phyloP scores from a whole-genome alignment of 2,888 invertebrate species.

The Gari tellinella region DNA sequence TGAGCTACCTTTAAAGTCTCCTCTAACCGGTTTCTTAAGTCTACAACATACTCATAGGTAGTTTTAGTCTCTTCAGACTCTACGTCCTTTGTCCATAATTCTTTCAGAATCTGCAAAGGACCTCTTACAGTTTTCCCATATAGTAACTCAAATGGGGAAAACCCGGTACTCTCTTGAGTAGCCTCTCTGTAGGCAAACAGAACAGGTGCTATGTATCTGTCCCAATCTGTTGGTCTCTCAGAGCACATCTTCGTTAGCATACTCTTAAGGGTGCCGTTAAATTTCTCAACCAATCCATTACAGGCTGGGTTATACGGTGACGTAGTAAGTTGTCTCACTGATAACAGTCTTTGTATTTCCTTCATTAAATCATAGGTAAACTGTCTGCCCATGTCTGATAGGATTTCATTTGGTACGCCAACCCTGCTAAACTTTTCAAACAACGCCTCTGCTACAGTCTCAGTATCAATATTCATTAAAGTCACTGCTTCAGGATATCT shows the following conservation, averaged over 20 bases:
- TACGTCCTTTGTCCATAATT: too few relatives aligned
- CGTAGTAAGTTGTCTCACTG: slow-evolving; percentile 40
- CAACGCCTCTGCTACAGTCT: slow-evolving; percentile 58
- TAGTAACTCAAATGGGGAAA: slow-evolving; percentile 59
- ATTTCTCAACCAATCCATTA: slow-evolving; percentile 55
- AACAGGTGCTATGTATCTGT: slow-evolving; percentile 42
- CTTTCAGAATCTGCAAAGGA: slow-evolving; percentile 55
- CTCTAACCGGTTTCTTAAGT: slow-evolving; percentile 50
- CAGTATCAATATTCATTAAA: slow-evolving; percentile 50
- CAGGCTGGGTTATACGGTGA: slow-evolving; percentile 56
- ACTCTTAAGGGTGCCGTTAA: slow-evolving; percentile 58
- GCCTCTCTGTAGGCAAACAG: slow-evolving; percentile 62
- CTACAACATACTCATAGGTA: slow-evolving; percentile 38
- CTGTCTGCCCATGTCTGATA: slow-evolving; percentile 62
- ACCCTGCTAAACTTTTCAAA: slow-evolving; percentile 47
- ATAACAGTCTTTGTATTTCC: slow-evolving; percentile 46
- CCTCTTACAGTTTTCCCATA: slow-evolving; percentile 58
- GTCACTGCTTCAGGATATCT: slow-evolving; percentile 62
- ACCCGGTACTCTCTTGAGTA: slow-evolving; percentile 49
- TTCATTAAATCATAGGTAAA: slow-evolving; percentile 57
- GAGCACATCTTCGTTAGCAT: slow-evolving; percentile 38
- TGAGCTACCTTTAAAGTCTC: slow-evolving; percentile 31
- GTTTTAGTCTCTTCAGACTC: too few relatives aligned
- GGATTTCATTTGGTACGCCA: slow-evolving; percentile 57
- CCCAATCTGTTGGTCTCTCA: slow-evolving; percentile 58